Evolutionary conservation across 2,888 invertebrate genomes (phyloP), one percentile per base, ranked within the genome.

Genomic region (Torymus auratus): DNA sequence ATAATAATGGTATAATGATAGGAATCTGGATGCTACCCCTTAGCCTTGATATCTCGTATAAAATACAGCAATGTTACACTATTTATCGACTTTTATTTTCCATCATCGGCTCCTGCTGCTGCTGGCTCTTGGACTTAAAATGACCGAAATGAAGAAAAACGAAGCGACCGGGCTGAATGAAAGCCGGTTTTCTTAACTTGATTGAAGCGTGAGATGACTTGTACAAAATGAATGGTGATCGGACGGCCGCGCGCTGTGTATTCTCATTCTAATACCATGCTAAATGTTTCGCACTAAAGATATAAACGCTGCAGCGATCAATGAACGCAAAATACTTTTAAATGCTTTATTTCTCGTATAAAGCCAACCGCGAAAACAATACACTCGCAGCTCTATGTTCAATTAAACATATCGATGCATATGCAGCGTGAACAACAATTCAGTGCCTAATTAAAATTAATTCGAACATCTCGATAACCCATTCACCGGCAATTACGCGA

Each of bases 101-200:
- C 41, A 41, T 41, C 41, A 7, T 5, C 41, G 0, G 41, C 41
- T 41, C 7, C 41, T 41, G 7, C 41, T 41, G 41, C 41, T 41
- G 7, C 41, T 41, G 7, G 41, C 15, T 28, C 64, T 64, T 41
- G 41, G n/a, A 64, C 41, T 20, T 64, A 64, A 64, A 15, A 41
- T 41, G 41, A 64, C 64, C 15, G 64, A 64, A 64, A 64, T 64
- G 15, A 15, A 64, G 41, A 15, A 50, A 28, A 64, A 15, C 14
- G 41, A 50, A 64, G 11, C 28, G n/a, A 20, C 20, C 20, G 41
- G 12, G 11, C 41, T n/a, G 50, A 15, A 13, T 23, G 2, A 15
- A 41, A 64, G 64, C 64, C 64, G 64, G 64, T 64, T 64, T 64
- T n/a, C 64, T 64, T 41, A 41, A 41, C 41, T n/a, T n/a, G 7